Percentiles rank a stretch among this genome's conserved stretches.
phyloP scores from a whole-genome alignment of 1,140 invertebrate genomes.

The Globodera rostochiensis region DNA sequence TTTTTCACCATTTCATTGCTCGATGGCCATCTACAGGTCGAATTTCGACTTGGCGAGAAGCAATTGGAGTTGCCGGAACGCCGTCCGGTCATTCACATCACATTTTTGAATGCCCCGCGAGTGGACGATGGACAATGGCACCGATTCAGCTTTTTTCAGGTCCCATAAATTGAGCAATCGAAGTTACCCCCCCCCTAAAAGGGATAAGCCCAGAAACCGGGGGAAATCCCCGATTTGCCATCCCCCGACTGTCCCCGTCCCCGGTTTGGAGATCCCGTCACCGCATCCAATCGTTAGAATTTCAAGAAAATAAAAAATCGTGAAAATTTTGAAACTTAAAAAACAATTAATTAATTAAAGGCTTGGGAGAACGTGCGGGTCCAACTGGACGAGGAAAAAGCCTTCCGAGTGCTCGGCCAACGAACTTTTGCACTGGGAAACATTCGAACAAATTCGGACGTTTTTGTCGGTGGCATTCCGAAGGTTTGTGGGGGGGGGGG shows the following conservation, averaged over 20 bases:
- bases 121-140: constrained; percentile 53
- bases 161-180: background rate
- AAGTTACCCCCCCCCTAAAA: too few species aligned
- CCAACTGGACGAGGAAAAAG: constrained; percentile 57
- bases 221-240: too few species aligned
- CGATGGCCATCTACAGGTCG: constrained; percentile 80
- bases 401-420: constrained; percentile 72
- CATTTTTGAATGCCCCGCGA: constrained; percentile 43
- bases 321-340: background rate
- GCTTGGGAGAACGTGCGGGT: constrained; percentile 64
- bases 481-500: constrained; percentile 69
- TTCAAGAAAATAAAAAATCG: background rate
- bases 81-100: constrained; percentile 53
- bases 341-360: constrained; percentile 32
- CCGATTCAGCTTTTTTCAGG: constrained; percentile 54
- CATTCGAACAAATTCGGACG: constrained; percentile 81
- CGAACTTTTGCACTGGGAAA: constrained; percentile 83
- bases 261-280: background rate
- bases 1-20: constrained; percentile 93
- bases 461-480: constrained; percentile 89
- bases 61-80: constrained; percentile 73
- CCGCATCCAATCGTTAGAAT: background rate
- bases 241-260: background rate
- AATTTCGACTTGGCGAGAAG: constrained; percentile 83
- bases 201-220: too few species aligned